Percentiles rank a stretch among this genome's conserved stretches.
Evolutionary conservation across 2,888 invertebrate genomes (phyloP).

Genomic region (Cerceris ruficornis): DNA sequence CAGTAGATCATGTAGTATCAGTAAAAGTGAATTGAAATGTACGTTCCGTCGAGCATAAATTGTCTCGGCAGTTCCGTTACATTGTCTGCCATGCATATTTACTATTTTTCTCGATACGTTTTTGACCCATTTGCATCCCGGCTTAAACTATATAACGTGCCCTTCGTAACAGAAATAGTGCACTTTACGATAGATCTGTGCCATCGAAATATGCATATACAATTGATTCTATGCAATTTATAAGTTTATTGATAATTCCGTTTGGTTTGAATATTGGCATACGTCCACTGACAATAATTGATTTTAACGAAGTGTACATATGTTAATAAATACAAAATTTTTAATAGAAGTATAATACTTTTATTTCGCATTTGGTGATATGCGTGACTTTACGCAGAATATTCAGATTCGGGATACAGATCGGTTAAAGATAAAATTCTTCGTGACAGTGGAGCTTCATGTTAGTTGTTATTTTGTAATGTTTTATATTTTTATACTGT

Average conservation of each 20-base stretch:
- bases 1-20: background rate
- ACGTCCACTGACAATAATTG: background rate
- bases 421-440: no score
- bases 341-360: background rate
- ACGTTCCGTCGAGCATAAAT: constrained; percentile 2
- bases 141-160: background rate
- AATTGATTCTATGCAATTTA: no score
- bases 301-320: background rate
- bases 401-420: no score
- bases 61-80: background rate
- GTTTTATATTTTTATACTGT: background rate
- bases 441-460: no score
- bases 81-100: background rate
- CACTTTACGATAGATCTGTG: background rate
- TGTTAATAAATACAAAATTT: background rate
- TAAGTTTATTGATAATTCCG: no score
- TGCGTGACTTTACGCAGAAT: no score
- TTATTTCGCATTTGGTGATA: no score
- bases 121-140: background rate
- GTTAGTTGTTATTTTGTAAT: no score
- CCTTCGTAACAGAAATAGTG: background rate
- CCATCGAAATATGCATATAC: no score
- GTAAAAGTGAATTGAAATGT: background rate
- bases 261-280: no score
- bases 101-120: background rate